phyloP scores from a whole-genome alignment of 2,797 vertebrate species.

The Pangasius macronema region DNA sequence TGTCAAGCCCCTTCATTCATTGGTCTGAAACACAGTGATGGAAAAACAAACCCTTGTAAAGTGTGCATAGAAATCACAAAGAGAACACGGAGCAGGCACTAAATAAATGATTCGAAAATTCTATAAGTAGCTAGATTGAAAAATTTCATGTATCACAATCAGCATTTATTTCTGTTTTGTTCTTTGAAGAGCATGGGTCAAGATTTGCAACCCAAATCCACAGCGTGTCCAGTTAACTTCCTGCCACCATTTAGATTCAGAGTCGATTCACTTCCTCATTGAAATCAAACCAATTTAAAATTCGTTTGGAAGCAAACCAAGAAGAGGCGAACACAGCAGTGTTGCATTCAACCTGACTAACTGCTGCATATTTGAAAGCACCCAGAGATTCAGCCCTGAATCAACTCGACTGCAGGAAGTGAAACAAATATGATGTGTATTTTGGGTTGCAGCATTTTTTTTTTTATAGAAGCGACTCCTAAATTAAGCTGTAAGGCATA shows the following conservation, averaged over 20 bases:
- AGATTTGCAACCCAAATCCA: not conserved
- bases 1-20: not conserved
- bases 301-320: not conserved
- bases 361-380: not conserved
- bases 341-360: not conserved
- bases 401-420: not conserved
- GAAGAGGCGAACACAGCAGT: not conserved
- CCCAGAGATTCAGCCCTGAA: not conserved
- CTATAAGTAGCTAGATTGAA: not conserved
- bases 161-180: not conserved
- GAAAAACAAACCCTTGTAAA: not conserved
- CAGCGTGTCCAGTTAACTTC: not conserved
- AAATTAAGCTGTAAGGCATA: not conserved
- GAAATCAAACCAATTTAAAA: not conserved
- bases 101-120: not conserved
- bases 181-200: not conserved
- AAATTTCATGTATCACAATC: not conserved
- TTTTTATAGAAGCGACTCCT: not conserved
- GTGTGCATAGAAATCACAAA: not conserved
- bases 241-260: not conserved
- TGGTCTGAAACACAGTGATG: not conserved
- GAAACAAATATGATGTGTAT: not conserved
- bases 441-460: conserved; percentile 1
- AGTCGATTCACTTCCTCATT: not conserved
- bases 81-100: not conserved